These are phyloP conservation scores for Tetranychus cinnabarinus DNA, from an alignment of 1,140 invertebrate species.

Conservation along the genomic window DNA sequence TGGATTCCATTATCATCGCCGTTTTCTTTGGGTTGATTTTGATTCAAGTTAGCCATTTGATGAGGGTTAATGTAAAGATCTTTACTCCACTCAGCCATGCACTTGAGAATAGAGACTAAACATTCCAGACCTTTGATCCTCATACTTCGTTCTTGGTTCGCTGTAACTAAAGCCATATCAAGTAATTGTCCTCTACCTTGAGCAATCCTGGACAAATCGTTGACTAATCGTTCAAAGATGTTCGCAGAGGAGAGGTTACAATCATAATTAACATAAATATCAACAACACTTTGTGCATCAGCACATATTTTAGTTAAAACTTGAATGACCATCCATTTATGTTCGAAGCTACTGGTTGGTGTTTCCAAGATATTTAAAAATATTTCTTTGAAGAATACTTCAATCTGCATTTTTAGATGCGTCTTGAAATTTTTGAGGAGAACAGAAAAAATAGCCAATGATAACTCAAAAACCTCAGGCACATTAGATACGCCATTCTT, in stretches of 20 bases:
- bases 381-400: constrained; percentile 98
- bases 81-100: constrained; percentile 98
- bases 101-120: constrained; percentile 88
- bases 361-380: constrained; percentile 95
- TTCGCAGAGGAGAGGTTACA: constrained; percentile 94
- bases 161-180: constrained; percentile 15
- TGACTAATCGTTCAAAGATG: constrained; percentile 63
- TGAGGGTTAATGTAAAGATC: constrained; percentile 92
- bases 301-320: constrained; percentile 87
- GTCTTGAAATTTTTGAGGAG: constrained; percentile 88
- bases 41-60: constrained; percentile 49
- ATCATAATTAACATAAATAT: constrained; percentile 99
- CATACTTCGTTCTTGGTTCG: constrained; percentile 84
- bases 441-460: constrained; percentile 82
- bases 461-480: constrained; percentile 90
- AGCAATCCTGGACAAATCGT: constrained; percentile 22
- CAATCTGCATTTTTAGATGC: constrained; percentile 95
- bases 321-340: constrained; percentile 99
- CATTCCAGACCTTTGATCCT: constrained; percentile 83
- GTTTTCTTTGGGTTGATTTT: constrained; percentile 11
- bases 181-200: constrained; percentile 11
- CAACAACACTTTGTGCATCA: constrained; percentile 94
- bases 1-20: neutral
- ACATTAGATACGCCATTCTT: constrained; percentile 95
- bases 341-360: constrained; percentile 77